phyloP scores from a whole-genome alignment of 2,113 vertebrate species.

The Peucedramus taeniatus region DNA sequence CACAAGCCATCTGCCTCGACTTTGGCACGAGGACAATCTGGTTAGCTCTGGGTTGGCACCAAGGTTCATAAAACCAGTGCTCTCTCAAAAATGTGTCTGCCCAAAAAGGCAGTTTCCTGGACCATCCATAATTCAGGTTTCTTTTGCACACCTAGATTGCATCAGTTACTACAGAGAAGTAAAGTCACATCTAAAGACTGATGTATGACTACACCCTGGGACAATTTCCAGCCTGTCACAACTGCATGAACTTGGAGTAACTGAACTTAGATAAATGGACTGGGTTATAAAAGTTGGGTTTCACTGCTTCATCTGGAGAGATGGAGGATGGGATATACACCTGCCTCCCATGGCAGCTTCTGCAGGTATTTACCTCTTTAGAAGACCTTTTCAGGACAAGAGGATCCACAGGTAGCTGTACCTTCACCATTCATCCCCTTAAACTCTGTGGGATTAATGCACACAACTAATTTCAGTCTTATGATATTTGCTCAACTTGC shows the following conservation, averaged over 20 bases:
- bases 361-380: not conserved
- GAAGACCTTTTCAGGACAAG: not conserved
- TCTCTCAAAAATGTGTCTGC: not conserved
- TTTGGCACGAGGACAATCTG: not conserved
- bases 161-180: not conserved
- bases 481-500: fast-evolving
- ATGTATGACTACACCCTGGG: not conserved
- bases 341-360: not conserved
- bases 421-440: not conserved
- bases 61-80: not conserved
- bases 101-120: not conserved
- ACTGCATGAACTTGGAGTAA: not conserved
- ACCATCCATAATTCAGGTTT: not conserved
- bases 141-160: not conserved
- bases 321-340: not conserved
- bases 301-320: not conserved
- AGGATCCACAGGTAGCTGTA: not conserved
- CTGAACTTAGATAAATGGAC: not conserved
- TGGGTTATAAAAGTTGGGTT: not conserved
- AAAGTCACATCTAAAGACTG: not conserved
- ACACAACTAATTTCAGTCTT: not conserved
- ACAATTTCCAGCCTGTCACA: not conserved
- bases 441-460: not conserved
- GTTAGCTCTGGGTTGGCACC: not conserved
- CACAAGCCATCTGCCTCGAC: not conserved